phyloP scores from a whole-genome alignment of 2,888 invertebrate species.

The Dione vanillae region DNA sequence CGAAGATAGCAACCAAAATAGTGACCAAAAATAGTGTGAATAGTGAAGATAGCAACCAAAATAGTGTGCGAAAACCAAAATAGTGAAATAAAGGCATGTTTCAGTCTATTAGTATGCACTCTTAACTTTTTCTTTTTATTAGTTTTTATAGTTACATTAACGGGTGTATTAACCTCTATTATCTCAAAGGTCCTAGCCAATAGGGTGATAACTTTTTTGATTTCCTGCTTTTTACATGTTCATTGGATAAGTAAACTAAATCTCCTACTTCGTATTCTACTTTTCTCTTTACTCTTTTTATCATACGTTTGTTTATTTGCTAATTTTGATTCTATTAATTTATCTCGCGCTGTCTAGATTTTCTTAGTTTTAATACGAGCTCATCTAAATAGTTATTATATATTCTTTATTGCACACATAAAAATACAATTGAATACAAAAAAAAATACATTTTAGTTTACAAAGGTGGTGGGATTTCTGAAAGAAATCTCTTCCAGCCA shows the following conservation, averaged over 20 bases:
- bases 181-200: no score
- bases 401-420: no score
- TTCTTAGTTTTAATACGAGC: constrained; percentile 47
- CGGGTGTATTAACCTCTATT: constrained; percentile 42
- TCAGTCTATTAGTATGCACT: constrained; percentile 46
- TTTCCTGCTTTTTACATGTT: constrained; percentile 39
- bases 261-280: constrained; percentile 38
- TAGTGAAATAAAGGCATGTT: constrained; percentile 47
- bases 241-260: constrained; percentile 45
- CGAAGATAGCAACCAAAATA: no score
- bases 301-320: constrained; percentile 38
- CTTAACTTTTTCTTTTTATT: constrained; percentile 42
- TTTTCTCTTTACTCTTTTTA: no score
- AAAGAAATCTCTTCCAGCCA: no score
- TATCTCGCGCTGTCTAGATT: constrained; percentile 45
- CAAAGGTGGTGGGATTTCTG: no score
- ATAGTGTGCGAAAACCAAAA: no score
- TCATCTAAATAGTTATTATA: constrained; percentile 51
- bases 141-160: constrained; percentile 44
- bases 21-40: no score
- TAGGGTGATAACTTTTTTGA: constrained; percentile 44
- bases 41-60: no score
- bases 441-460: no score
- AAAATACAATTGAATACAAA: no score
- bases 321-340: constrained; percentile 43